phyloP scores from a whole-genome alignment of 2,797 vertebrate genomes.

The Thamnophis elegans region DNA sequence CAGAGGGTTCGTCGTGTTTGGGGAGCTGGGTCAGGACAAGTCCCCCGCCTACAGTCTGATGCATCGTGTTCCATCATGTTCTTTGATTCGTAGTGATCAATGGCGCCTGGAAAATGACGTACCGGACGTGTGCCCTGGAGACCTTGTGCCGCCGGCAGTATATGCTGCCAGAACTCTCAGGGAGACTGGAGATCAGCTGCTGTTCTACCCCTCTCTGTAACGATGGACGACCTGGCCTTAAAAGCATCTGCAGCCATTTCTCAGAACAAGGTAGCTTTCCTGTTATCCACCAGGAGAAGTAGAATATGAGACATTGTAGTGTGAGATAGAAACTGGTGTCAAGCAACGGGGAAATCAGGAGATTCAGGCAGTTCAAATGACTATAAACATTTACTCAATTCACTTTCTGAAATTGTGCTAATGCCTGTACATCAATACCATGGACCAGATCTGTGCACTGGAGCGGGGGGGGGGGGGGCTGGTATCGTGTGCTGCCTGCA shows the following conservation, averaged over 20 bases:
- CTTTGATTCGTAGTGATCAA: neutral
- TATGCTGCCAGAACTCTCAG: neutral
- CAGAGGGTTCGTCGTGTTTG: too few species aligned
- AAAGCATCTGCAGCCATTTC: slow-evolving; percentile 28
- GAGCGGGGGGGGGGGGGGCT: too few species aligned
- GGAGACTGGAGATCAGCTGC: slow-evolving; percentile 24
- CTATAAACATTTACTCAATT: neutral
- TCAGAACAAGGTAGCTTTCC: slow-evolving; percentile 10
- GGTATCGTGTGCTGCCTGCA: too few species aligned
- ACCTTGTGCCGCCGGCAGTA: slow-evolving; percentile 16
- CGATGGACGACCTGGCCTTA: neutral
- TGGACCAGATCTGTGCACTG: too few species aligned
- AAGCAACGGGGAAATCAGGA: neutral
- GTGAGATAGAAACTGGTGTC: neutral
- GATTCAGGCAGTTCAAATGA: neutral
- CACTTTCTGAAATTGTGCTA: neutral
- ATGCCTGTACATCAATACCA: too few species aligned
- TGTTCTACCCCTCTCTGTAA: slow-evolving; percentile 20
- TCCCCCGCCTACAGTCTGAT: neutral
- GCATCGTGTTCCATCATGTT: neutral
- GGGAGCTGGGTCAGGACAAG: too few species aligned
- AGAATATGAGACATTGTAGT: too few species aligned
- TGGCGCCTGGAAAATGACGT: slow-evolving; percentile 8
- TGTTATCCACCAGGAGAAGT: neutral
- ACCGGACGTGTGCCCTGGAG: slow-evolving; percentile 14